Base-by-base conservation (phyloP, 2,113 vertebrate genomes). In the Aphyosemion australe region DNA sequence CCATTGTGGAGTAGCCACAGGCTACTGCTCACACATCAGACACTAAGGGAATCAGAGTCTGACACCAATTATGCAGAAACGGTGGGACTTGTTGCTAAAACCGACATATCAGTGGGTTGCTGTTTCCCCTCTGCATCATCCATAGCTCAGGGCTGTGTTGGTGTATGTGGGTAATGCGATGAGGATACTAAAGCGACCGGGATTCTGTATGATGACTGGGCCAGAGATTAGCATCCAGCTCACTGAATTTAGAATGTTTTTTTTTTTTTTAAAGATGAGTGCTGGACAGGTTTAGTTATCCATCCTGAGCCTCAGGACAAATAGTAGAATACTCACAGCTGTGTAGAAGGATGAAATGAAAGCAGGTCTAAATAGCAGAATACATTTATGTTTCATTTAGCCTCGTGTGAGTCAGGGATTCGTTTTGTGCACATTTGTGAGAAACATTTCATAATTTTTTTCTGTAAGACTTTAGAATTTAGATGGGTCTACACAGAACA, bases 11-110 rank as follows among this genome's bases (percentile, higher is more conserved):
- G 73, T 74, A 65, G 79, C 87, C 86, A 49, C 78, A 82, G 78
- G 87, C 81, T 71, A 46, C 65, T 46, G 71, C 67, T 82, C 67
- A 49, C 65, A 80, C 74, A 84, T 89, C 83, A 86, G 69, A 81
- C 76, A 69, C 14, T 82, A 83, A 79, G 76, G 69, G 77, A 80
- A 82, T 88, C 68, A 5, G 59, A 86, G 74, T 79, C 84, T 89
- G 86, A 88, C 86, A 89, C 83, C 87, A 90, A 88, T 88, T 90
- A 89, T 88, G 86, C 83, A 86, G 82, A 89, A 84, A 76, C 16
- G 31, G 69, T 62, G 55, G 83, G 68, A 85, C 73, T 80, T 86
- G 80, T 82, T 84, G 78, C 79, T 79, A 56, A 84, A 89, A 54
- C 78, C 45, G 63, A 84, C 78, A 78, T 60, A 82, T 79, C 83